Evolutionary conservation across 1,140 invertebrate species (phyloP), one percentile per base, ranked within the genome.

Genomic region (Drosophila erecta): DNA sequence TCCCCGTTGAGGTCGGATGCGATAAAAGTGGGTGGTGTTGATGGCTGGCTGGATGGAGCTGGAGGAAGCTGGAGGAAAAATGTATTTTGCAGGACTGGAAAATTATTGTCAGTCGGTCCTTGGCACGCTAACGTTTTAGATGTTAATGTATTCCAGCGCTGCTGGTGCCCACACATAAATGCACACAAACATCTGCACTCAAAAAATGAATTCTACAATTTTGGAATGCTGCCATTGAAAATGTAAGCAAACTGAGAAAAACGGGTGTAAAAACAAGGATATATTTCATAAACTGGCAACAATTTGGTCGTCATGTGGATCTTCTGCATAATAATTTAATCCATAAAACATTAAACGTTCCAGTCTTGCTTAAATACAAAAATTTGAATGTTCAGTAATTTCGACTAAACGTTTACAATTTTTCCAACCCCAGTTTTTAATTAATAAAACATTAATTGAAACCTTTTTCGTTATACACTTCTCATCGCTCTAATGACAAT

Each of bases 111-210:
- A 79, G 64, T 51, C 69, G 77, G 33, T 61, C 54, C 79, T 56
- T 80, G 77, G 77, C 77, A 80, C 77, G 78, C 77, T 55, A 80
- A 59, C 73, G 49, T 64, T 79, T 43, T 33, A 59, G 67, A 56
- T 79, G 50, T 66, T 66, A 73, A 79, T 79, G 59, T 66, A 41
- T 78, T 57, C 50, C 74, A 53, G 57, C 55, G 50, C 46, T 12
- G 12, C 50, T 47, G 35, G 24, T 55, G 27, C 27, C 47, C 38
- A 30, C 38, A 30, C 22, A 40, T 51, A 17, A 27, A 51, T 59
- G 38, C 37, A 46, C 59, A 57, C 37, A 30, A 17, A 61, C 40
- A 61, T 30, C 20, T 27, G 57, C 50, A 24, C 38, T 35, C 22
- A 11, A 11, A 38, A 24, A 57, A 57, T 15, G 4, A n/a, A 50